These are phyloP conservation scores for Drosophila tani DNA, from an alignment of 1,140 invertebrate species.

Conservation along the genomic window DNA sequence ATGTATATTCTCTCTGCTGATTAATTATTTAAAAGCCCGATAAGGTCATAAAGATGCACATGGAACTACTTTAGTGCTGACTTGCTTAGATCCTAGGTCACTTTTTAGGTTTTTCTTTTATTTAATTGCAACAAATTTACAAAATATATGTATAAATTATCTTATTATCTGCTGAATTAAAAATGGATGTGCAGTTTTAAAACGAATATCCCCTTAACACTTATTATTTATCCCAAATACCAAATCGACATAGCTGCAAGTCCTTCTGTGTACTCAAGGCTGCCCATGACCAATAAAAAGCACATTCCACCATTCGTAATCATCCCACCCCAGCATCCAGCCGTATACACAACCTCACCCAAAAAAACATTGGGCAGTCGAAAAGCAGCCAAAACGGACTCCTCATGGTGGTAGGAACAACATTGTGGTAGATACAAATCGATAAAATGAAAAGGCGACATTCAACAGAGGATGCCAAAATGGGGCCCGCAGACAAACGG, in stretches of 20 bases:
- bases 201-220: not conserved
- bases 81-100: not conserved
- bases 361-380: conserved; percentile 37
- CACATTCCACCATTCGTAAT: conserved; percentile 62
- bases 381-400: conserved; percentile 49
- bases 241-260: not conserved
- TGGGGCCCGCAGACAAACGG: conserved; percentile 18
- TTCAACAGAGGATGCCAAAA: conserved; percentile 26
- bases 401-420: conserved; percentile 37
- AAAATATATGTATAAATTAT: not conserved
- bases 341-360: conserved; percentile 20
- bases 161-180: no score
- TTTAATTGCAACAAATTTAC: not conserved
- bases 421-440: conserved; percentile 57
- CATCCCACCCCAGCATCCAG: conserved; percentile 17
- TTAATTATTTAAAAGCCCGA: conserved; percentile 52
- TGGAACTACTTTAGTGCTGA: not conserved
- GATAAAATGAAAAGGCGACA: conserved; percentile 71
- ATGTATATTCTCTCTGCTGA: not conserved
- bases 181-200: no score
- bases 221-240: not conserved
- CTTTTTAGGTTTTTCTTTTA: no score
- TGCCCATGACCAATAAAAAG: conserved; percentile 72
- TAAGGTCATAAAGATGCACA: conserved; percentile 40
- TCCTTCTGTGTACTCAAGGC: conserved; percentile 40